Evolutionary conservation across 2,888 invertebrate genomes (phyloP).

Genomic region (Sceliomorpha sp.): DNA sequence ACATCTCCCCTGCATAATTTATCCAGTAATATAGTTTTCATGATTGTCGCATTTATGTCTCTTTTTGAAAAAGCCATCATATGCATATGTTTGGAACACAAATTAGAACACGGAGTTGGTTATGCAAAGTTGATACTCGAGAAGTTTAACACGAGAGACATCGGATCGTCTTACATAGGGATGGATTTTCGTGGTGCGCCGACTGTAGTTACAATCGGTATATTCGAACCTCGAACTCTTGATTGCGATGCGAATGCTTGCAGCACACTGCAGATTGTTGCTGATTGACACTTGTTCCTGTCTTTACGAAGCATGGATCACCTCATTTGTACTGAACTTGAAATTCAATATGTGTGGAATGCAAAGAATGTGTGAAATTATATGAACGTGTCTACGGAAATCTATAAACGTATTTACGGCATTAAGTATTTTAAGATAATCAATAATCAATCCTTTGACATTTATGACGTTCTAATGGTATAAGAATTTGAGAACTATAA

Average conservation of each 20-base stretch:
- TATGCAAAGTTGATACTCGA: neutral
- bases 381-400: too few species aligned
- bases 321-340: conserved; percentile 42
- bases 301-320: conserved; percentile 62
- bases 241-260: conserved; percentile 66
- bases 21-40: too few species aligned
- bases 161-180: conserved; percentile 35
- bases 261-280: conserved; percentile 58
- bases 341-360: conserved; percentile 34
- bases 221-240: conserved; percentile 64
- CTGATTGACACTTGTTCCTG: conserved; percentile 76
- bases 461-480: too few species aligned
- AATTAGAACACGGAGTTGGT: neutral
- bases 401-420: too few species aligned
- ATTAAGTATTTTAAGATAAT: too few species aligned
- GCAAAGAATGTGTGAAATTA: conserved; percentile 45
- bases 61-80: too few species aligned
- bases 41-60: too few species aligned
- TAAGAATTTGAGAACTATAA: too few species aligned
- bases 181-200: conserved; percentile 39
- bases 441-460: too few species aligned
- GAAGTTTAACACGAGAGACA: conserved; percentile 15
- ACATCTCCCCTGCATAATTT: too few species aligned
- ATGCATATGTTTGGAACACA: too few species aligned
- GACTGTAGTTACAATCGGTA: conserved; percentile 54